Percentiles rank a stretch among this genome's conserved stretches.
Conservation (phyloP, 1,140 invertebrate genomes). For the Ceratitis capitata region DNA sequence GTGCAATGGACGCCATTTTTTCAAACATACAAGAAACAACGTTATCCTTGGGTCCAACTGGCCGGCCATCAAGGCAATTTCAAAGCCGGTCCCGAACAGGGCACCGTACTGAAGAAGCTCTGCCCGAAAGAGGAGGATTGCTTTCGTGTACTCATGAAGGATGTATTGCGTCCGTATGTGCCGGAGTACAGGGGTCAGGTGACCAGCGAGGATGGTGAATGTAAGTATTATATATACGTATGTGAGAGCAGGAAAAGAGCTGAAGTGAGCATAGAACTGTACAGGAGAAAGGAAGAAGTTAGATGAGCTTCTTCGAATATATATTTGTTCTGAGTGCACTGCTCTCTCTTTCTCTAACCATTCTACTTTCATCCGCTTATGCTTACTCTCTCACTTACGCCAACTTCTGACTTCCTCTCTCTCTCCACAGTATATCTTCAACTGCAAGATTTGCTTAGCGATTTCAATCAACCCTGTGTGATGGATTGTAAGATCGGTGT, state of each 20-base stretch:
- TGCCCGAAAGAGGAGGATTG: slow-evolving; percentile 89
- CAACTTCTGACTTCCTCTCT: background rate
- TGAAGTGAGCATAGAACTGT: no score
- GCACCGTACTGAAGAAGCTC: slow-evolving; percentile 93
- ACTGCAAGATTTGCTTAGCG: slow-evolving; percentile 90
- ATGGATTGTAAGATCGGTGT: slow-evolving; percentile 98
- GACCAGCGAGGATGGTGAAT: slow-evolving; percentile 80
- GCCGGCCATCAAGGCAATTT: slow-evolving; percentile 95
- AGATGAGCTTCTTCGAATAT: no score
- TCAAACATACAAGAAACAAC: slow-evolving; percentile 94
- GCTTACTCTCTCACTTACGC: no score
- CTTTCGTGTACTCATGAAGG: slow-evolving; percentile 87
- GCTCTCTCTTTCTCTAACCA: no score
- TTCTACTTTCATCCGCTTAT: no score
- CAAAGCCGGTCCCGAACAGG: slow-evolving; percentile 89
- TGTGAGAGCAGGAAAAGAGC: no score
- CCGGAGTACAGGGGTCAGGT: slow-evolving; percentile 90
- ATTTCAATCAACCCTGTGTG: slow-evolving; percentile 90
- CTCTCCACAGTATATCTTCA: slow-evolving; percentile 76
- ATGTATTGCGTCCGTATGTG: slow-evolving; percentile 86
- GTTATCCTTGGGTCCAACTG: slow-evolving; percentile 95
- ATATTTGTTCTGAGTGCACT: no score
- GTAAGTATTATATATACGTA: slow-evolving; percentile 72
- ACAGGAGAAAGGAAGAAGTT: no score
- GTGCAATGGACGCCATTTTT: slow-evolving; percentile 97